Base-by-base conservation (phyloP, 2,888 invertebrate species). In the Pasiphila rectangulata region DNA sequence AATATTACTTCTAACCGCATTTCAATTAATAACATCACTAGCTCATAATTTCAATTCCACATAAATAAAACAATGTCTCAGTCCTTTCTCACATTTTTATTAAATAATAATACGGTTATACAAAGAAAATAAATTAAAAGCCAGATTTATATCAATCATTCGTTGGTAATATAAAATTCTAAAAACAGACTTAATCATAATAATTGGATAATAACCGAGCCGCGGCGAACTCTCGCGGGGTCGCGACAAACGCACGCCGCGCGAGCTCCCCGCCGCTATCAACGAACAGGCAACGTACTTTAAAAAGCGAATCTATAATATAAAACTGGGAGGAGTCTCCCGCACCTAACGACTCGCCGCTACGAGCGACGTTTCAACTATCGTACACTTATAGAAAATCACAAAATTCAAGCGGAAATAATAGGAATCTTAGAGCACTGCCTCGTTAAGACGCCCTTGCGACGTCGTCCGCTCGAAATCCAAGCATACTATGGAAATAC, bases 151-250 rank as follows among this genome's bases (percentile, higher is more conserved):
- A 75, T 85, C 81, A 81, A 81, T 84, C 78, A 77, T 85, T 86
- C 86, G 87, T 87, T 83, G 86, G 86, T 86, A 87, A 84, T 88
- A 87, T 87, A 87, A 88, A 88, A 88, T 83, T 87, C 85, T 87
- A 86, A 85, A 32, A 81, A 86, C 84, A 82, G 83, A 84, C 83
- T 84, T 82, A 79, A 75, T 81, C 63, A 69, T 76, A 69, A 76
- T 75, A 83, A 74, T 82, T 79, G 17, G 75, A 82, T 79, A 80
- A 79, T 76, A 75, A 79, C 73, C 70, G 68, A 55, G 59, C 56
- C 57, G 27, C 55, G 63, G 54, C 51, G 63, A 59, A 57, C 17
- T 20, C 38, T 59, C 63, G 52, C 49, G 55, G 36, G 49, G 57
- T n/a, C n/a, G 49, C 44, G 51, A 46, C 41, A 46, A 7, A 25